These are phyloP conservation scores for Macrosiphum euphorbiae DNA, from an alignment of 2,888 invertebrate genomes.

Conservation along the genomic window DNA sequence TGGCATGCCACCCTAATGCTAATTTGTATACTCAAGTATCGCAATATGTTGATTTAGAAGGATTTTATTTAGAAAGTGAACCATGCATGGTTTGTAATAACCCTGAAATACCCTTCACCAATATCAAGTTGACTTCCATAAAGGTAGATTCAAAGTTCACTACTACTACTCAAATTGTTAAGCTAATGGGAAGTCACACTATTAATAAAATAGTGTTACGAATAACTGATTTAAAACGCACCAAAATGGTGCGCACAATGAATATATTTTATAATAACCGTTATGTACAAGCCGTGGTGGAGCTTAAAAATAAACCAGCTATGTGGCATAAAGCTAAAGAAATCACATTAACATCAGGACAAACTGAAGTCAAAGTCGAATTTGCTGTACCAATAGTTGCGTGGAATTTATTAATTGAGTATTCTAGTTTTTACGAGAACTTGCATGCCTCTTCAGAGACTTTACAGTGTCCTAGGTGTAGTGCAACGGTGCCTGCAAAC, in stretches of 20 bases:
- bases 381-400: conserved; percentile 97
- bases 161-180: conserved; percentile 97
- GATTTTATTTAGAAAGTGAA: conserved; percentile 95
- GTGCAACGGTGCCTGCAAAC: conserved; percentile 95
- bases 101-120: conserved; percentile 92
- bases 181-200: conserved; percentile 94
- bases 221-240: conserved; percentile 94
- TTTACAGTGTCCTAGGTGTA: conserved; percentile 94
- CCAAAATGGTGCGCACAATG: conserved; percentile 96
- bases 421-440: conserved; percentile 97
- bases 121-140: conserved; percentile 91
- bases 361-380: conserved; percentile 96
- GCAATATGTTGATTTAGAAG: conserved; percentile 95
- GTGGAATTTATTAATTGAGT: conserved; percentile 98
- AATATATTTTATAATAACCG: conserved; percentile 98
- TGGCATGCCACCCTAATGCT: conserved; percentile 94
- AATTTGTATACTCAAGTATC: conserved; percentile 91
- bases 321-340: conserved; percentile 98
- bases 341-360: conserved; percentile 88
- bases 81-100: conserved; percentile 98
- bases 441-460: conserved; percentile 94
- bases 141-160: conserved; percentile 98
- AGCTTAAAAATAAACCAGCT: conserved; percentile 94
- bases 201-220: conserved; percentile 94
- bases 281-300: conserved; percentile 95